Conservation (phyloP, 1,140 invertebrate genomes). For the Euura lappo region DNA sequence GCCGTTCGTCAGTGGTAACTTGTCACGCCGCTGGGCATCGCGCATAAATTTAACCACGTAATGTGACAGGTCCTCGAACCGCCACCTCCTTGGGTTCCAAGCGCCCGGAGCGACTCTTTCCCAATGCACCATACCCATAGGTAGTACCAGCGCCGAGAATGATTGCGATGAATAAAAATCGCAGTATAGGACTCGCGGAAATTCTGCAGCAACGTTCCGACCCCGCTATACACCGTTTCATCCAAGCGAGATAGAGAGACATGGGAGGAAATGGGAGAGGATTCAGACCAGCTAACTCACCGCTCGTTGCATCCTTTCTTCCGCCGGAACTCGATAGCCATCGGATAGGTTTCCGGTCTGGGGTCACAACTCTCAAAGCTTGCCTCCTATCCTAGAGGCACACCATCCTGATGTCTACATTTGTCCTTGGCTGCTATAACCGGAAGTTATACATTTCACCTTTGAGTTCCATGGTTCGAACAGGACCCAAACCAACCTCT, state of each 20-base stretch:
- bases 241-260: too few species aligned
- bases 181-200: too few species aligned
- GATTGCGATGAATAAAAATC: too few species aligned
- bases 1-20: constrained; percentile 62
- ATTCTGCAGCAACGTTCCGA: too few species aligned
- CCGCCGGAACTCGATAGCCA: constrained; percentile 47
- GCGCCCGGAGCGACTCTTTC: neutral
- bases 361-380: neutral
- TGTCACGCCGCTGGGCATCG: constrained; percentile 62
- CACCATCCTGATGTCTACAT: constrained; percentile 44
- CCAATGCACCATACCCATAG: neutral
- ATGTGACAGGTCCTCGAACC: constrained; percentile 55
- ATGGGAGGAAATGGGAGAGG: neutral
- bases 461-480: constrained; percentile 21
- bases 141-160: too few species aligned
- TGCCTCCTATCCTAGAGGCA: neutral
- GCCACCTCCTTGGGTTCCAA: constrained; percentile 45
- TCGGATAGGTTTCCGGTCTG: constrained; percentile 26
- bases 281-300: neutral
- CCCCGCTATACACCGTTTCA: too few species aligned
- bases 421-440: constrained; percentile 42
- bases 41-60: constrained; percentile 59
- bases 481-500: neutral
- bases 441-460: constrained; percentile 45
- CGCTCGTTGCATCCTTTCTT: constrained; percentile 24